Conservation (phyloP, 35 echinoderm and acorn worm species). For the Holothuria glaberrima region DNA sequence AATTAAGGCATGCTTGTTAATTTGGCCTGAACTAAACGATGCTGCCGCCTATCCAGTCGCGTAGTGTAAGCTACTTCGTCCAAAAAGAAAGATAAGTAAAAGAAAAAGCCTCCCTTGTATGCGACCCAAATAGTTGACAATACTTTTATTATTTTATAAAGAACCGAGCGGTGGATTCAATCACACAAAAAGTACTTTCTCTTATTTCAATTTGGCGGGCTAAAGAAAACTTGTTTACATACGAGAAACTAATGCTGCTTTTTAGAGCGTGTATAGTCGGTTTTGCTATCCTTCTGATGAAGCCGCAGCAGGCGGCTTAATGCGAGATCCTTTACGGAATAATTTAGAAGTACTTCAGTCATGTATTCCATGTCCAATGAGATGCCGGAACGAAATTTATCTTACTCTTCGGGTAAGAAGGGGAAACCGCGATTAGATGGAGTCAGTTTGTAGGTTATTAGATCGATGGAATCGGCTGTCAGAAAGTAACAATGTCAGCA, state of each 20-base stretch:
- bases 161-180: slow-evolving; percentile 43
- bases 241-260: slow-evolving; percentile 52
- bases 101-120: neutral
- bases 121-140: slow-evolving; percentile 51
- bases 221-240: slow-evolving; percentile 63
- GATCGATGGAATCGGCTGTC: too few species aligned
- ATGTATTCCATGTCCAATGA: too few species aligned
- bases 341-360: too few species aligned
- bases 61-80: slow-evolving; percentile 13
- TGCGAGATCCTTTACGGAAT: too few species aligned
- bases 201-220: slow-evolving; percentile 50
- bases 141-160: slow-evolving; percentile 27
- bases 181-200: slow-evolving; percentile 46
- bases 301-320: neutral
- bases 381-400: too few species aligned
- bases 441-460: too few species aligned
- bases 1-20: slow-evolving; percentile 49
- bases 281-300: neutral
- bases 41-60: slow-evolving; percentile 32
- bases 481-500: too few species aligned
- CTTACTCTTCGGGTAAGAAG: too few species aligned
- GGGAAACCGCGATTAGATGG: too few species aligned
- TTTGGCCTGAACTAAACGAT: slow-evolving; percentile 41
- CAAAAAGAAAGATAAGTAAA: slow-evolving; percentile 5
- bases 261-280: slow-evolving; percentile 50